Conservation (phyloP, 2,888 invertebrate genomes). For the Sphecodes monilicornis region DNA sequence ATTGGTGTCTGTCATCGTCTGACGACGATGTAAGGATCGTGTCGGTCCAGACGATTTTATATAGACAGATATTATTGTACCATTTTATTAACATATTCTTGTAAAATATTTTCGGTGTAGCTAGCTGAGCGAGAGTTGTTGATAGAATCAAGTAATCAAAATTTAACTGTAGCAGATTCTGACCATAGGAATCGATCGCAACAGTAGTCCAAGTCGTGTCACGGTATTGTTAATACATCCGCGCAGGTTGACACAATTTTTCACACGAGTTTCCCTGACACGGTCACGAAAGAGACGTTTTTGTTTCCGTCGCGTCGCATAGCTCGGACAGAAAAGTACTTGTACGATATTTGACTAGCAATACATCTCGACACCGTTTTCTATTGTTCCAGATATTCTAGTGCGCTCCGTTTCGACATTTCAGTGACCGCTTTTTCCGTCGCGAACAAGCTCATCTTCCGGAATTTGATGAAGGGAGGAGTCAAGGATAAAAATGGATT, state of each 20-base stretch:
- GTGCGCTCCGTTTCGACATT: conserved; percentile 14
- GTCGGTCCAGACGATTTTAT: too few species aligned
- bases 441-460: conserved; percentile 36
- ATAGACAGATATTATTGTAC: too few species aligned
- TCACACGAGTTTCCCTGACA: background rate
- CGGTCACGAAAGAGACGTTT: conserved; percentile 2
- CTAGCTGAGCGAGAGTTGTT: too few species aligned
- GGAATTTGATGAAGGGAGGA: conserved; percentile 30
- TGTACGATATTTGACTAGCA: conserved; percentile 13
- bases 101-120: background rate
- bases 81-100: background rate
- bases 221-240: conserved; percentile 4
- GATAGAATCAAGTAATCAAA: background rate
- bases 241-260: conserved; percentile 12
- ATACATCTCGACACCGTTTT: conserved; percentile 6
- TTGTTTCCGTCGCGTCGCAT: conserved; percentile 14
- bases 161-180: background rate
- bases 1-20: too few species aligned
- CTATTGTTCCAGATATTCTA: conserved; percentile 24
- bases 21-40: too few species aligned
- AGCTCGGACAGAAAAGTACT: conserved; percentile 6
- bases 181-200: background rate
- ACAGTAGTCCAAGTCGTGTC: background rate
- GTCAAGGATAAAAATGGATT: conserved; percentile 32
- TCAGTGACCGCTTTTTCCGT: background rate